phyloP scores from a whole-genome alignment of 2,888 invertebrate genomes.

The Arctia plantaginis region DNA sequence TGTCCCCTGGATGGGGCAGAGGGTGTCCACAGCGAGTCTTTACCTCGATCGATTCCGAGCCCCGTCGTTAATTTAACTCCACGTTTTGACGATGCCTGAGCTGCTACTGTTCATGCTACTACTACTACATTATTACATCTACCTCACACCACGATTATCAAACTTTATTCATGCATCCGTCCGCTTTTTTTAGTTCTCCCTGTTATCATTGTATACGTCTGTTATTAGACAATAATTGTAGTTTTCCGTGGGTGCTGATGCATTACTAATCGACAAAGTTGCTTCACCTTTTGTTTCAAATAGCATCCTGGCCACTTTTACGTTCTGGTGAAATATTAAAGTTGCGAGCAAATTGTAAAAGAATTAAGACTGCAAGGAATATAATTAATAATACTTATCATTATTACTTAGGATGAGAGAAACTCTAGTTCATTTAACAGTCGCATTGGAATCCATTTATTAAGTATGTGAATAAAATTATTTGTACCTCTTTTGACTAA shows the following conservation, averaged over 20 bases:
- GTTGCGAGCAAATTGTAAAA: neutral
- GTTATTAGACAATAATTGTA: constrained; percentile 37
- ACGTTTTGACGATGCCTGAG: neutral
- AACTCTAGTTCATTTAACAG: too few relatives aligned
- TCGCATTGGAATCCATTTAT: too few relatives aligned
- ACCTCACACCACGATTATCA: neutral
- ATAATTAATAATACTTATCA: neutral
- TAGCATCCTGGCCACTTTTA: constrained; percentile 41
- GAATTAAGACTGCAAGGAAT: neutral
- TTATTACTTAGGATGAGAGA: too few relatives aligned
- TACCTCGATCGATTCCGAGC: neutral
- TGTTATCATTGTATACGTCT: constrained; percentile 17
- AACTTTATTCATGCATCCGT: neutral
- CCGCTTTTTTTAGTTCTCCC: neutral
- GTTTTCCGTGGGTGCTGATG: constrained; percentile 50
- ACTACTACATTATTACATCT: neutral
- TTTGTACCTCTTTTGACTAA: neutral
- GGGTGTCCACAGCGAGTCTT: too few relatives aligned
- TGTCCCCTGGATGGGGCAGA: too few relatives aligned
- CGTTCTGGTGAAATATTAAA: constrained; percentile 13
- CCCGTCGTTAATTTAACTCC: neutral
- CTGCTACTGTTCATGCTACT: neutral
- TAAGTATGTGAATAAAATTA: neutral
- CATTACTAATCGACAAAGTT: constrained; percentile 53
- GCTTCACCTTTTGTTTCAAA: constrained; percentile 54